These are phyloP conservation scores for Chondrosia reniformis DNA, from an alignment of 37 sponge, comb jelly and placozoan species.

Conservation along the genomic window DNA sequence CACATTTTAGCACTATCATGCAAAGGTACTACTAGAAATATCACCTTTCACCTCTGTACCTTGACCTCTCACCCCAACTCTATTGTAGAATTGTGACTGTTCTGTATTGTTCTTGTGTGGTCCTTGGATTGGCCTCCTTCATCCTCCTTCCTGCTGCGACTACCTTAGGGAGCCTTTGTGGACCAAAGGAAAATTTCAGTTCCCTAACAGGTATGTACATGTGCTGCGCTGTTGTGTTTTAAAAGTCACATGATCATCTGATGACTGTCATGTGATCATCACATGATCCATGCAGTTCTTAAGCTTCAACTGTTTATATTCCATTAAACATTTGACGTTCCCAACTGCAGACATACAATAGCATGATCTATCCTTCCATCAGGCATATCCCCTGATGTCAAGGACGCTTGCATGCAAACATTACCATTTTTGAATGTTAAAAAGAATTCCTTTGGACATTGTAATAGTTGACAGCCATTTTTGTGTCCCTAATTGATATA, in stretches of 20 bases:
- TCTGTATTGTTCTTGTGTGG: not conserved
- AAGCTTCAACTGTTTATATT: no score
- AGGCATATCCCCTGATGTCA: not conserved
- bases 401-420: conserved; percentile 2
- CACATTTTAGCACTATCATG: conserved; percentile 48
- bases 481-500: no score
- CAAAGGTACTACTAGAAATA: conserved; percentile 38
- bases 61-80: not conserved
- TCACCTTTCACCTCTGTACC: not conserved
- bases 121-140: conserved; percentile 24
- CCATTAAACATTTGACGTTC: not conserved
- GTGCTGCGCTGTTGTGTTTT: no score
- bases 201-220: conserved; percentile 8
- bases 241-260: no score
- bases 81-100: not conserved
- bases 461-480: no score
- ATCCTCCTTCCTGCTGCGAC: conserved; percentile 32
- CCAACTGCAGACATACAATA: not conserved
- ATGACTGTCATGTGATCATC: no score
- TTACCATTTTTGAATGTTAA: not conserved
- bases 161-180: conserved; percentile 39
- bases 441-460: no score
- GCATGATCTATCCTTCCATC: conserved; percentile 6
- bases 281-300: no score
- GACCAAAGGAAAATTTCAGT: conserved; percentile 32